A percentile compares a stretch with the other conserved stretches of the same genome.
Evolutionary conservation across 2,113 vertebrate species (phyloP).

Genomic region (Paralichthys olivaceus): DNA sequence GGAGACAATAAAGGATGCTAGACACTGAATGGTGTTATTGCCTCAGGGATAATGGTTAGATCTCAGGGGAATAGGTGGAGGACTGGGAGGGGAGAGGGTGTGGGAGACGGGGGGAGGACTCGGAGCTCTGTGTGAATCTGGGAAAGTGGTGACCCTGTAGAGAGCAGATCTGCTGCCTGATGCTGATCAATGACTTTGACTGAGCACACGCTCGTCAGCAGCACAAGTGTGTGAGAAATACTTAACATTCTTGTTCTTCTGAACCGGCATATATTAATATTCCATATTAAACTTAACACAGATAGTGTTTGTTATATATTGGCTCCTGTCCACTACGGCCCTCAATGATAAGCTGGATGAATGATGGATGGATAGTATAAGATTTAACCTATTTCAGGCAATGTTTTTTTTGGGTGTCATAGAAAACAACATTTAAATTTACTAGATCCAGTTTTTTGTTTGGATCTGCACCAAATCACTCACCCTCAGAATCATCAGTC

Average conservation of each 20-base stretch:
- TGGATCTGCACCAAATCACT: too few species aligned
- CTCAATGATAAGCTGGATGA: too few species aligned
- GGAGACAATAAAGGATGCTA: conserved; percentile 49
- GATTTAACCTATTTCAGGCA: too few species aligned
- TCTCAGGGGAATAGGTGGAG: conserved; percentile 70
- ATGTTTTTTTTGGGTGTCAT: too few species aligned
- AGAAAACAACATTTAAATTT: too few species aligned
- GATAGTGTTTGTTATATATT: too few species aligned
- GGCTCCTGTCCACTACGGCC: too few species aligned
- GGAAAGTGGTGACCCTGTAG: conserved; percentile 72
- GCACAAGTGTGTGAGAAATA: too few species aligned
- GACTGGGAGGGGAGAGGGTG: conserved; percentile 28
- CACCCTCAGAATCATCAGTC: too few species aligned
- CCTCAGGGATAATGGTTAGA: conserved; percentile 56
- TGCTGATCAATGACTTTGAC: conserved; percentile 53
- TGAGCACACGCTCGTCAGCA: conserved; percentile 38
- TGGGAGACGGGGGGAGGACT: background rate
- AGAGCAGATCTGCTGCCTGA: conserved; percentile 44
- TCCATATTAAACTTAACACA: background rate
- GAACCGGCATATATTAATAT: background rate
- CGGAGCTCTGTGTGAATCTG: conserved; percentile 63
- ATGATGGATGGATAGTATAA: too few species aligned
- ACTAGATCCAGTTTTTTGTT: too few species aligned
- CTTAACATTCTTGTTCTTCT: too few species aligned
- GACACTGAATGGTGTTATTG: conserved; percentile 36